Base-by-base conservation (phyloP, 2,113 vertebrate species). In the Gymnogyps californianus region DNA sequence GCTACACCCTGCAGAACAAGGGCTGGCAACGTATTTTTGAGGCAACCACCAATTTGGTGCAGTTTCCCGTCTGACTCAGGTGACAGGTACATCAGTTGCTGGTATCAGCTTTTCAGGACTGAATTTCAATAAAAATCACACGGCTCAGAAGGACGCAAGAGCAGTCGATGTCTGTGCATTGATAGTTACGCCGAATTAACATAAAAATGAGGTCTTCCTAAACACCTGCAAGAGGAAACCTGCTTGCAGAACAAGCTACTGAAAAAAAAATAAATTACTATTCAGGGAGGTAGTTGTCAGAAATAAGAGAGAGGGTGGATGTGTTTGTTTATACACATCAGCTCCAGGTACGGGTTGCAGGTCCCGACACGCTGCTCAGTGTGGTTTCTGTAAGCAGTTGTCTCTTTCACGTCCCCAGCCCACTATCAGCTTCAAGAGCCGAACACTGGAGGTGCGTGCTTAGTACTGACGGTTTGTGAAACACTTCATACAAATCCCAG, bases 201-300 rank as follows among this genome's bases (percentile, higher is more conserved):
- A 67, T 61, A 72, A 81, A 93, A 66, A 90, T 42, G 40, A 90
- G 44, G 55, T 67, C 74, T 69, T 87, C 77, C 83, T 71, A 59
- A 94, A 67, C 80, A 95, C 76, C 92, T 94, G 96, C 91, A 91
- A 71, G 93, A 96, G 83, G 65, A 94, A 96, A 93, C 83, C 72
- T 89, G 91, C 70, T 74, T 51, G 77, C 76, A 70, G 90, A 93
- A 90, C 40, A 22, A 93, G 90, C 54, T 80, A 26, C 19, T 11
- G 47, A 51, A 34, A 81, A 71, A 71, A 57, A 40, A 66, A 55
- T 5, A 47, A 84, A 85, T 59, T 65, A 32, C 77, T 54, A 32
- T 31, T 67, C 61, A 34, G 74, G 91, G 94, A 93, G 92, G 72
- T n/a, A 25, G 69, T n/a, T 89, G 85, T 70, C 67, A 92, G 95